phyloP scores from a whole-genome alignment of 2,888 invertebrate genomes.

The Helobdella robusta region DNA sequence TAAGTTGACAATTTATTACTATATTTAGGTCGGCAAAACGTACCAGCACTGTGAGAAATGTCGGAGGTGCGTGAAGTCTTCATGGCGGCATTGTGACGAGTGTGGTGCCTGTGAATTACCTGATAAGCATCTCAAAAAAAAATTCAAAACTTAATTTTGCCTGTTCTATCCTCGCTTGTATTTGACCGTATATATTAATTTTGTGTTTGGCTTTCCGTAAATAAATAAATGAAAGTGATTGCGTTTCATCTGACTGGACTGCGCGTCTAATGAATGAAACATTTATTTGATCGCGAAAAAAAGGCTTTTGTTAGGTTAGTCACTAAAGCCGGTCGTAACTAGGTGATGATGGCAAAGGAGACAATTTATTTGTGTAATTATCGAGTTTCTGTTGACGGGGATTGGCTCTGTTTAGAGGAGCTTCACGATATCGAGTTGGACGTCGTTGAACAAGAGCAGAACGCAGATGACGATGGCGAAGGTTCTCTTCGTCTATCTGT shows the following conservation, averaged over 20 bases:
- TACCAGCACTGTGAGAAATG: conserved; percentile 63
- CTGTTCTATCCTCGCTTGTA: too few species aligned
- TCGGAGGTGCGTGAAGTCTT: conserved; percentile 70
- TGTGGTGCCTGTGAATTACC: conserved; percentile 61
- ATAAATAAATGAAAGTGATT: too few species aligned
- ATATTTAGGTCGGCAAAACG: conserved; percentile 57
- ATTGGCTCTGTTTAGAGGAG: conserved; percentile 89
- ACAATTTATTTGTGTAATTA: conserved; percentile 94
- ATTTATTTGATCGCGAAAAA: too few species aligned
- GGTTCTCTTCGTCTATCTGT: too few species aligned
- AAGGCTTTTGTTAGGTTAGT: too few species aligned
- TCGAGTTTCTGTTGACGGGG: conserved; percentile 89
- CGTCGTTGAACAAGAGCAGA: conserved; percentile 26
- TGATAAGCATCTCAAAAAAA: conserved; percentile 27
- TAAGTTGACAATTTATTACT: neutral
- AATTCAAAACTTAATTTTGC: too few species aligned
- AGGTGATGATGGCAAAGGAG: conserved; percentile 69
- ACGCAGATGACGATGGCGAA: conserved; percentile 26
- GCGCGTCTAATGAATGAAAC: too few species aligned
- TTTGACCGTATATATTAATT: too few species aligned
- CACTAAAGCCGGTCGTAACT: too few species aligned
- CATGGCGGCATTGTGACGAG: conserved; percentile 66
- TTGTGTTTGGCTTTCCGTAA: too few species aligned
- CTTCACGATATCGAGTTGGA: conserved; percentile 71
- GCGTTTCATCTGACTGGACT: too few species aligned